phyloP scores from a whole-genome alignment of 2,888 invertebrate species.

The Ectropis crepuscularia region DNA sequence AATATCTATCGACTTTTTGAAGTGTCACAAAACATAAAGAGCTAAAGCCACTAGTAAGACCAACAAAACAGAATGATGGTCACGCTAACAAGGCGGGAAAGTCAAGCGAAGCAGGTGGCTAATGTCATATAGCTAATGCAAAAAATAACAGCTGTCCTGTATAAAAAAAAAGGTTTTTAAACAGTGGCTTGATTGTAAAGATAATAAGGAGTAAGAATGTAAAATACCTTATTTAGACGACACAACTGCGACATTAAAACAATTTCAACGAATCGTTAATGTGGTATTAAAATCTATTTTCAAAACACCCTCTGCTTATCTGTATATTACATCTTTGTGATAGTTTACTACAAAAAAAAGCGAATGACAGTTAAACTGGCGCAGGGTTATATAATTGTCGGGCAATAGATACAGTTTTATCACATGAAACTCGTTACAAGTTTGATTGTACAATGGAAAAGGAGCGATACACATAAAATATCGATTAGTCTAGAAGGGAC shows the following conservation, averaged over 20 bases:
- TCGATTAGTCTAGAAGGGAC: too few relatives aligned
- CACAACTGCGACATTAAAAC: slow-evolving; percentile 20
- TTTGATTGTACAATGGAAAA: too few relatives aligned
- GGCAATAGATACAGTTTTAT: too few relatives aligned
- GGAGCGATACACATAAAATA: too few relatives aligned
- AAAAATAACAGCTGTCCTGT: slow-evolving; percentile 26
- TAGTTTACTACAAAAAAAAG: too few relatives aligned
- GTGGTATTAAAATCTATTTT: slow-evolving; percentile 8
- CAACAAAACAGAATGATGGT: slow-evolving; percentile 14
- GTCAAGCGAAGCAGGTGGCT: slow-evolving; percentile 21
- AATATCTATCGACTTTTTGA: too few relatives aligned
- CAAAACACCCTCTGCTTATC: neutral
- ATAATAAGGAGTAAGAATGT: slow-evolving; percentile 19
- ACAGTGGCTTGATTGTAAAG: slow-evolving; percentile 19
- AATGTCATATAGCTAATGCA: slow-evolving; percentile 11
- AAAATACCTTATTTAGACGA: slow-evolving; percentile 30
- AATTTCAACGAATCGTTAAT: slow-evolving; percentile 2
- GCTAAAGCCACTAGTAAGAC: too few relatives aligned
- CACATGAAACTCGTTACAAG: too few relatives aligned
- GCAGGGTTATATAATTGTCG: too few relatives aligned
- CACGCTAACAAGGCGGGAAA: slow-evolving; percentile 11
- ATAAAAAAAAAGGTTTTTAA: neutral
- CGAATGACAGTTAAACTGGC: too few relatives aligned
- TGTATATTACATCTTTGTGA: slow-evolving; percentile 3
- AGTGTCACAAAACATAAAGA: too few relatives aligned